These are phyloP conservation scores for Knipowitschia caucasica DNA, from an alignment of 2,797 vertebrate genomes.

Conservation along the genomic window DNA sequence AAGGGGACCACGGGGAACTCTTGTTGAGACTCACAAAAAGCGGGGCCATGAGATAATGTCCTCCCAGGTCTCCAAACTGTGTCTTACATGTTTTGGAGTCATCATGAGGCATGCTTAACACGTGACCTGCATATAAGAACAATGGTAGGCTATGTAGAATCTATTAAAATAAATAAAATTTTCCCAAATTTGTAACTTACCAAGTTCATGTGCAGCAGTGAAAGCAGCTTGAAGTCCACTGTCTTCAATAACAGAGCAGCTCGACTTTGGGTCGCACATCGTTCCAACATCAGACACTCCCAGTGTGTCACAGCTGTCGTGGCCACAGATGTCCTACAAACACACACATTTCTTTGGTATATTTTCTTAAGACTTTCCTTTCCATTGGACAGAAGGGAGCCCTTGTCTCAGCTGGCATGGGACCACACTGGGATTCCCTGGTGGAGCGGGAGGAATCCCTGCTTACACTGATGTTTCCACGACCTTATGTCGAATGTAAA, in stretches of 20 bases:
- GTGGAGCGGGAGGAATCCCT: slow-evolving; percentile 1
- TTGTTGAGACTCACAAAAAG: slow-evolving; percentile 87
- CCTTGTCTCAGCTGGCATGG: not conserved
- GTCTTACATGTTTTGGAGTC: slow-evolving; percentile 89
- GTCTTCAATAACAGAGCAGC: slow-evolving; percentile 94
- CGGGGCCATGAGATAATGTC: slow-evolving; percentile 89
- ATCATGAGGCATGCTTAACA: slow-evolving; percentile 95
- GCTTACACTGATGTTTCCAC: slow-evolving; percentile 1
- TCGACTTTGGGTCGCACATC: slow-evolving; percentile 93
- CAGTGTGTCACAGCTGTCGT: slow-evolving; percentile 88
- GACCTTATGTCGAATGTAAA: not conserved
- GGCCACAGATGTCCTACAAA: slow-evolving; percentile 89
- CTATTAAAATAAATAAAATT: not conserved
- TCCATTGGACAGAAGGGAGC: not conserved
- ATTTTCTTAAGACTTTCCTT: slow-evolving; percentile 1
- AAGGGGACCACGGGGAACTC: slow-evolving; percentile 91
- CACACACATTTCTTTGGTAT: not conserved
- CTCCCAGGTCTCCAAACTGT: slow-evolving; percentile 83
- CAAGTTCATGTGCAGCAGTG: slow-evolving; percentile 92
- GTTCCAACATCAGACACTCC: slow-evolving; percentile 92
- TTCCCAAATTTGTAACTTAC: slow-evolving; percentile 61
- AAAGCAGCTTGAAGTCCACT: slow-evolving; percentile 92
- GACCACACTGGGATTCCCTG: slow-evolving; percentile 1
- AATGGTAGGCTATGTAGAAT: not conserved
- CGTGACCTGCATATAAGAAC: slow-evolving; percentile 79